Conservation (phyloP, 2,888 invertebrate genomes). For the Calameuta idolon region DNA sequence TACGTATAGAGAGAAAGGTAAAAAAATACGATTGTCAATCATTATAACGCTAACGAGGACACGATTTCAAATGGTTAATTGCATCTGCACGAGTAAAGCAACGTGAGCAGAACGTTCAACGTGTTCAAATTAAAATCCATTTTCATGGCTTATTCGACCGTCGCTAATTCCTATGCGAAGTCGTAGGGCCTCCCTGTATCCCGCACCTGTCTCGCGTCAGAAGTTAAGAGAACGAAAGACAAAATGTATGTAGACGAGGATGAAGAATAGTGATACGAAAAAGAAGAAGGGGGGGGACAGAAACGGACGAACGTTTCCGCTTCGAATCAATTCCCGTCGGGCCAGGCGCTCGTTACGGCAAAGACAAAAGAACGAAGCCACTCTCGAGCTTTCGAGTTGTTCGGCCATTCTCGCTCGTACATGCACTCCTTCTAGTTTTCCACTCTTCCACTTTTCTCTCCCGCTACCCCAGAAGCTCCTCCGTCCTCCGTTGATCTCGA, state of each 20-base stretch:
- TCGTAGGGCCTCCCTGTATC: not conserved
- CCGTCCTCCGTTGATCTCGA: not conserved
- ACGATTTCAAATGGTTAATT: not conserved
- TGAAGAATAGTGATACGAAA: not conserved
- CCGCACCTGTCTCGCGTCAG: not conserved
- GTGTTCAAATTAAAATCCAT: not conserved
- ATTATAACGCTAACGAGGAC: slow-evolving; percentile 4
- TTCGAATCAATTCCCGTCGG: slow-evolving; percentile 28
- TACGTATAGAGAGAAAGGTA: not conserved
- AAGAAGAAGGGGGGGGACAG: not conserved
- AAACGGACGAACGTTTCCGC: slow-evolving; percentile 5
- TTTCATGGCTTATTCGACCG: not conserved
- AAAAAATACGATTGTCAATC: not conserved
- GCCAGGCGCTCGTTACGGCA: slow-evolving; percentile 24
- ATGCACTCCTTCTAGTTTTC: slow-evolving; percentile 2
- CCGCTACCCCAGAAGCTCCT: not conserved
- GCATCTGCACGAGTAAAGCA: not conserved
- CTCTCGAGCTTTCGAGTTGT: not conserved
- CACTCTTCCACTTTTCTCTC: not conserved
- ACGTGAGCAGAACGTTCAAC: slow-evolving; percentile 6
- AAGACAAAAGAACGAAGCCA: slow-evolving; percentile 16
- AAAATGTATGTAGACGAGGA: not conserved
- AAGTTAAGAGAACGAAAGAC: not conserved
- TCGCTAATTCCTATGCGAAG: not conserved
- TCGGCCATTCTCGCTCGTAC: slow-evolving; percentile 9